phyloP scores from a whole-genome alignment of 2,797 vertebrate species.

The Momotus momota region DNA sequence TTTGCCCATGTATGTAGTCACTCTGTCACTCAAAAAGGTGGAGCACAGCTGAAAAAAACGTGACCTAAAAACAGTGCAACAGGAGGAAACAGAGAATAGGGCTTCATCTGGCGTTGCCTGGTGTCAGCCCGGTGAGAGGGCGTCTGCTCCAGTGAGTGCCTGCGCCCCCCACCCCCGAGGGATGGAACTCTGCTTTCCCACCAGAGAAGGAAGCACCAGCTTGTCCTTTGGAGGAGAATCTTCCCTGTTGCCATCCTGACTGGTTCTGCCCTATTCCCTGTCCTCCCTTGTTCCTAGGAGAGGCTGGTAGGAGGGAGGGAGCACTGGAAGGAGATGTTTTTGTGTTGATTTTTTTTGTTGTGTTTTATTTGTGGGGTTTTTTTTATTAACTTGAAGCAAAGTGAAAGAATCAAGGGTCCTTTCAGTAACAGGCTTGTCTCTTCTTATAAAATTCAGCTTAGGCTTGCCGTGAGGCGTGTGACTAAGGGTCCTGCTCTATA shows the following conservation, averaged over 20 bases:
- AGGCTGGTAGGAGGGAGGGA: neutral
- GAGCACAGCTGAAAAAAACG: neutral
- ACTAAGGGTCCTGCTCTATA: neutral
- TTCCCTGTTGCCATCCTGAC: neutral
- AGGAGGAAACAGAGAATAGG: neutral
- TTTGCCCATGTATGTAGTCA: too few species aligned
- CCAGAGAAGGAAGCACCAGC: neutral
- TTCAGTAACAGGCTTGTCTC: neutral
- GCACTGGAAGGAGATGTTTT: neutral
- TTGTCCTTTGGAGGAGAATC: neutral
- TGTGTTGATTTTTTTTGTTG: too few species aligned
- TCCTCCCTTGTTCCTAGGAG: neutral
- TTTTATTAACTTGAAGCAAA: neutral
- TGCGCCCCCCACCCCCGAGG: neutral
- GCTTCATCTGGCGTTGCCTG: neutral
- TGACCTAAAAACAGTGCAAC: neutral
- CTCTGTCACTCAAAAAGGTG: neutral
- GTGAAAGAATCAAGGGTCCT: neutral
- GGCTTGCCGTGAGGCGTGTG: neutral
- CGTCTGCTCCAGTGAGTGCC: accelerated
- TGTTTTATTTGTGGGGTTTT: too few species aligned
- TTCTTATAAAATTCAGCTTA: neutral
- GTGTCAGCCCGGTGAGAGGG: neutral
- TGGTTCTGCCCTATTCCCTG: neutral
- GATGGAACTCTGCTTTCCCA: neutral